phyloP scores from a whole-genome alignment of 1,140 invertebrate genomes.

The Drosophila pallidifrons region DNA sequence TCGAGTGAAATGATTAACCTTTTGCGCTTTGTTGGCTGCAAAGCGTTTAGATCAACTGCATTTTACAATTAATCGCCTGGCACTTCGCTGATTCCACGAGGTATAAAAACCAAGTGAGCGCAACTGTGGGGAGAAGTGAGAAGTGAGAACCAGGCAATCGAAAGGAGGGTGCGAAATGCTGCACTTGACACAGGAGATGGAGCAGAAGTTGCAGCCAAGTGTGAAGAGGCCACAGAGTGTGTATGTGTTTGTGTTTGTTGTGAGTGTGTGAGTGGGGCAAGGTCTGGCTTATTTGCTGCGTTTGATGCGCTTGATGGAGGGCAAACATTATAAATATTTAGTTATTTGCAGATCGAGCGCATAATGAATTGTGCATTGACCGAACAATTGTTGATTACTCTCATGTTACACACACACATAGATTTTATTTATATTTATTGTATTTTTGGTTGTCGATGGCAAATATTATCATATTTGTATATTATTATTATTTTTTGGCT shows the following conservation, averaged over 20 bases:
- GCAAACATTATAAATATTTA: slow-evolving; percentile 49
- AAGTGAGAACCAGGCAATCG: slow-evolving; percentile 7
- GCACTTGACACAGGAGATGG: slow-evolving; percentile 39
- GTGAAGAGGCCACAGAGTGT: slow-evolving; percentile 13
- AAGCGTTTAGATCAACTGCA: slow-evolving; percentile 41
- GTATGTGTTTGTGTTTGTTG: not conserved
- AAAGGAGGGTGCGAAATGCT: slow-evolving; percentile 6
- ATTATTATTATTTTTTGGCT: slow-evolving; percentile 62
- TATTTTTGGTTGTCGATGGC: slow-evolving; percentile 6
- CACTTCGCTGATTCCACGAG: slow-evolving; percentile 63
- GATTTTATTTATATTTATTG: not conserved
- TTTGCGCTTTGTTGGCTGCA: slow-evolving; percentile 16
- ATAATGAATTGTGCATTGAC: slow-evolving; percentile 68
- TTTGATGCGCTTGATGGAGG: not conserved
- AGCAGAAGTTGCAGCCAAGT: slow-evolving; percentile 30
- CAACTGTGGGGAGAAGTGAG: not conserved
- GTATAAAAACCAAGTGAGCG: slow-evolving; percentile 59
- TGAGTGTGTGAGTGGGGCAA: not conserved
- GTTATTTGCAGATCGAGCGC: slow-evolving; percentile 48
- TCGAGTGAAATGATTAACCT: slow-evolving; percentile 2
- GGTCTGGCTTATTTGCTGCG: not conserved
- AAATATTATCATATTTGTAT: slow-evolving; percentile 58
- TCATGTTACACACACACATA: not conserved
- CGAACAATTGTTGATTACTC: slow-evolving; percentile 51
- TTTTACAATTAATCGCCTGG: slow-evolving; percentile 70